Evolutionary conservation across 2,797 vertebrate species (phyloP).

Genomic region (Ibycter americanus): DNA sequence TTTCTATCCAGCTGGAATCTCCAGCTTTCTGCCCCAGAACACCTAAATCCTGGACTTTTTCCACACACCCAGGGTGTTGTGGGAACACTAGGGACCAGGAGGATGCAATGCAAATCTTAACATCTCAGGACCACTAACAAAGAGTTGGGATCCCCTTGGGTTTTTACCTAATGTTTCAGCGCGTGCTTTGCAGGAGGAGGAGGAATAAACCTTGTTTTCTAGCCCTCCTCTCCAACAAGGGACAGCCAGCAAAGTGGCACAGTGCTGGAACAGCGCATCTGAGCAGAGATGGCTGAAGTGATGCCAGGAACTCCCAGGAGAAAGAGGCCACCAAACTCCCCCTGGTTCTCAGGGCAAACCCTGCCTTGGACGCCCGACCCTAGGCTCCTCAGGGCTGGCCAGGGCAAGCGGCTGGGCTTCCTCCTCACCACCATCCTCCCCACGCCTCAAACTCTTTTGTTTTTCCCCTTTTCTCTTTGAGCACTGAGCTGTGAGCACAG

Average conservation of each 20-base stretch:
- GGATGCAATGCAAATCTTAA: background rate
- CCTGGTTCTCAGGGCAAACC: background rate
- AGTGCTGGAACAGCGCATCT: rapidly evolving
- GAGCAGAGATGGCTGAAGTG: background rate
- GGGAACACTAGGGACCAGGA: background rate
- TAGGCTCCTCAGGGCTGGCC: background rate
- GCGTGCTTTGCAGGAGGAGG: background rate
- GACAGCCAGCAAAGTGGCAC: background rate
- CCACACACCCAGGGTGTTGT: background rate
- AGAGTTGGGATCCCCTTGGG: background rate
- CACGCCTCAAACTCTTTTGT: slow-evolving; percentile 61
- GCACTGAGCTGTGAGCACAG: slow-evolving; percentile 77
- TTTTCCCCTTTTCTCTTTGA: slow-evolving; percentile 75
- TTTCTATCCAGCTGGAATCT: background rate
- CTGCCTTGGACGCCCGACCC: background rate
- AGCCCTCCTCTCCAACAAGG: background rate
- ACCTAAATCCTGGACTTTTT: background rate
- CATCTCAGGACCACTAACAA: rapidly evolving
- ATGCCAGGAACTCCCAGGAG: background rate
- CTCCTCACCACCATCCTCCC: slow-evolving; percentile 43
- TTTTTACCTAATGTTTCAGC: background rate
- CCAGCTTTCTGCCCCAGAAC: background rate
- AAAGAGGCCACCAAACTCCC: background rate
- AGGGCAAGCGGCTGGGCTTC: background rate
- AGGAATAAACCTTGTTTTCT: background rate